Conservation (phyloP, 2,888 invertebrate genomes). For the Sthenelais limicola region DNA sequence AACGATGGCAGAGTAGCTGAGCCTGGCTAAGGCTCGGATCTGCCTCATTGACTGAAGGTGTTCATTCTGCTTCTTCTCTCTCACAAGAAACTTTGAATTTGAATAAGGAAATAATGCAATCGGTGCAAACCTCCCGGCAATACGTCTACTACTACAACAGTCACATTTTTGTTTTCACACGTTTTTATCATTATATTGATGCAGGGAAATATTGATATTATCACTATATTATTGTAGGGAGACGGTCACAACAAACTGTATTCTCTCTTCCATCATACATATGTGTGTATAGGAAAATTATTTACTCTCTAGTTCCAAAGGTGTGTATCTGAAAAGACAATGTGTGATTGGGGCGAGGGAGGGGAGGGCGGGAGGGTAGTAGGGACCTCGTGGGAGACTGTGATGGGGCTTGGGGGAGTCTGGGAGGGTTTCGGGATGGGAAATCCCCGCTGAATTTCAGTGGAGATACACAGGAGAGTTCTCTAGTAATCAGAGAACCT, state of each 20-base stretch:
- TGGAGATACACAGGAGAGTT: background rate
- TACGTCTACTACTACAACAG: slow-evolving; percentile 39
- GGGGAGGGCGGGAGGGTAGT: slow-evolving; percentile 10
- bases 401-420: slow-evolving; percentile 20
- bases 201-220: slow-evolving; percentile 40
- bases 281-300: too few species aligned
- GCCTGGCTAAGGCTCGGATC: slow-evolving; percentile 25
- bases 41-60: slow-evolving; percentile 29
- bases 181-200: slow-evolving; percentile 35
- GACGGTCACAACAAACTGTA: slow-evolving; percentile 20
- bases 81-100: too few species aligned
- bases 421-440: slow-evolving; percentile 19
- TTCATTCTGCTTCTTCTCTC: slow-evolving; percentile 35
- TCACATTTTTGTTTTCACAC: slow-evolving; percentile 39
- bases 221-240: slow-evolving; percentile 23
- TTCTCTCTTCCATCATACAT: slow-evolving; percentile 34
- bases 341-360: slow-evolving; percentile 34
- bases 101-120: slow-evolving; percentile 37
- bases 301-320: slow-evolving; percentile 37
- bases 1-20: slow-evolving; percentile 12
- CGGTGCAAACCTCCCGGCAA: slow-evolving; percentile 40
- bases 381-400: slow-evolving; percentile 36
- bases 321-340: slow-evolving; percentile 39
- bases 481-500: slow-evolving; percentile 31
- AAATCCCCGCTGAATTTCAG: background rate